phyloP scores from a whole-genome alignment of 1,140 invertebrate genomes.

The Ganaspis sp. region DNA sequence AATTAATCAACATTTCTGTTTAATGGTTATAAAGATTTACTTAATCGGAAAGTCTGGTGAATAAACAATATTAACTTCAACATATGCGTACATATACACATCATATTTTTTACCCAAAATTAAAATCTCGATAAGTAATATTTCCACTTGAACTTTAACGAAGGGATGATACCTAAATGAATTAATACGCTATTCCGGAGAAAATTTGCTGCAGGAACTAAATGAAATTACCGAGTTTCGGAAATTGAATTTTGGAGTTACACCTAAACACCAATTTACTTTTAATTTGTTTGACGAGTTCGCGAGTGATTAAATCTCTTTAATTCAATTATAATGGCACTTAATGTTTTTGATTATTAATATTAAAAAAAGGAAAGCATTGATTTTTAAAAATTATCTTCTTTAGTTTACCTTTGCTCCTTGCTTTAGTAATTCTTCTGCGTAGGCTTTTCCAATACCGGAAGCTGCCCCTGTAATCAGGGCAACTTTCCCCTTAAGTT shows the following conservation, averaged over 20 bases:
- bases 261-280: neutral
- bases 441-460: slow-evolving; percentile 83
- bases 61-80: too few relatives aligned
- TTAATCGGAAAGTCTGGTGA: too few relatives aligned
- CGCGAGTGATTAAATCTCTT: neutral
- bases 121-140: neutral
- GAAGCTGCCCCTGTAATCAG: slow-evolving; percentile 85
- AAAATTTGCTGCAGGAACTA: slow-evolving; percentile 1
- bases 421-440: slow-evolving; percentile 82
- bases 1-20: too few relatives aligned
- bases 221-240: neutral
- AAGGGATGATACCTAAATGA: neutral
- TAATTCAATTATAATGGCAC: too few relatives aligned
- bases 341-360: too few relatives aligned
- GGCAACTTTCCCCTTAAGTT: slow-evolving; percentile 80
- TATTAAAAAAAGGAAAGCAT: neutral
- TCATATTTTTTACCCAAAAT: too few relatives aligned
- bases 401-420: slow-evolving; percentile 80
- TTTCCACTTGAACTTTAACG: neutral
- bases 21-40: too few relatives aligned
- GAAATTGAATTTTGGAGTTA: neutral
- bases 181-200: neutral
- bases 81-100: too few relatives aligned
- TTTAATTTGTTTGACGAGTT: neutral
- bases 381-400: neutral